Evolutionary conservation across 2,888 invertebrate species (phyloP), one percentile per base, ranked within the genome.

Genomic region (Ichneumon xanthorius): DNA sequence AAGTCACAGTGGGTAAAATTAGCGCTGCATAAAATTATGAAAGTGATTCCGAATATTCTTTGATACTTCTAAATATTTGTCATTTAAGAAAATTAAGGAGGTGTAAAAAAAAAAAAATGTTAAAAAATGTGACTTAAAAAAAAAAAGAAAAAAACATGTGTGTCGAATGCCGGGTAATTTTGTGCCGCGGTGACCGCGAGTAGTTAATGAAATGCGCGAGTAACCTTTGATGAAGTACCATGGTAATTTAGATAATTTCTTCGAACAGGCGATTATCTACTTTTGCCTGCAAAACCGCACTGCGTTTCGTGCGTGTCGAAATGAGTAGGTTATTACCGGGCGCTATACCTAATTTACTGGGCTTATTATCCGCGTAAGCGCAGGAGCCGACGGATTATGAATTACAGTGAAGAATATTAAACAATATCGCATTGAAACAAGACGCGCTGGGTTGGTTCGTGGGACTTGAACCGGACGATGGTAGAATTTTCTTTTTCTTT

Each of bases 381-480:
- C 50, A 14, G 30, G 26, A 76, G 33, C 33, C 63, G 50, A 37
- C 37, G 76, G 33, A 33, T 76, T 50, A 50, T 53, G 22, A 65
- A 76, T n/a, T 22, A 50, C 45, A 63, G 45, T 22, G 33, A 19
- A 37, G 50, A 16, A 75, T 65, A 26, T 14, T 14, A 22, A 61
- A 68, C 48, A 19, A 68, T 26, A 61, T 61, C 22, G 37, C 61
- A 53, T 68, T 76, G 48, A 68, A 70, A 81, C 45, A 2, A 58
- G 50, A 37, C 6, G 72, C 55, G 40, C 22, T 33, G 19, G 4
- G 45, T 14, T 3, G 45, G 19, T 40, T 16, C 55, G 72, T 55
- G 72, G 53, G 40, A 55, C 22, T 55, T 55, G 55, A 48, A 48
- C 45, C 16, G 4, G 45, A 48, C 55, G 19, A 19, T 55, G 37